Conservation (phyloP, 1,140 invertebrate genomes). For the Rhyzopertha dominica region DNA sequence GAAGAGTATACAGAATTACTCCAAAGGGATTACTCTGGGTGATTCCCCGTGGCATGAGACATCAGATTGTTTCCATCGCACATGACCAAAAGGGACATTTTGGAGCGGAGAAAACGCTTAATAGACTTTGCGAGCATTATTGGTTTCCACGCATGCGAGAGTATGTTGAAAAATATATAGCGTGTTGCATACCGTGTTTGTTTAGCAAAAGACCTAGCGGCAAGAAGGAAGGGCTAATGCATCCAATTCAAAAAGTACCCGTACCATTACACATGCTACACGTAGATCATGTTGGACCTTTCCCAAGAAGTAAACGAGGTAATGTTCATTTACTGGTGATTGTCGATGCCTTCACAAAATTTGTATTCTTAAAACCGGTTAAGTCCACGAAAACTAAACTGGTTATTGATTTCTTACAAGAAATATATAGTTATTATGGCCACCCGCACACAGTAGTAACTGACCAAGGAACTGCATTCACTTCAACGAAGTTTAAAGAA, state of each 20-base stretch:
- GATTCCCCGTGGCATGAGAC: constrained; percentile 34
- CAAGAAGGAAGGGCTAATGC: constrained; percentile 30
- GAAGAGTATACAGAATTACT: constrained; percentile 28
- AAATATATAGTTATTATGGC: constrained; percentile 16
- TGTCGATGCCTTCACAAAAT: constrained; percentile 22
- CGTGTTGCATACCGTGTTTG: constrained; percentile 22
- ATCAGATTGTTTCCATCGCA: constrained; percentile 30
- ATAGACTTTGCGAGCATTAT: constrained; percentile 26
- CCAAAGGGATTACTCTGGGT: constrained; percentile 32
- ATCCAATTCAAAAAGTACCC: constrained; percentile 29
- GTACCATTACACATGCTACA: constrained; percentile 28
- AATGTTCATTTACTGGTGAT: constrained; percentile 20
- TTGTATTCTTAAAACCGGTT: constrained; percentile 8
- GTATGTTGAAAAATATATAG: constrained; percentile 32
- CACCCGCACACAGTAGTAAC: too few species aligned
- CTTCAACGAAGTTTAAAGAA: too few species aligned
- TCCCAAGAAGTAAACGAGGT: constrained; percentile 22
- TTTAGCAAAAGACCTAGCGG: constrained; percentile 23
- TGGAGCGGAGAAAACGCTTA: constrained; percentile 34
- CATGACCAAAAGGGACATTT: constrained; percentile 41
- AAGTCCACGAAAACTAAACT: constrained; percentile 19
- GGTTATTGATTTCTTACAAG: constrained; percentile 14
- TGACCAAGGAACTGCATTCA: too few species aligned
- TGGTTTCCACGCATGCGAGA: constrained; percentile 39
- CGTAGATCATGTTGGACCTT: constrained; percentile 32